Percentiles rank a stretch among this genome's conserved stretches.
These are phyloP conservation scores for Virgularia gustaviana DNA, from an alignment of 92 coral and sea anemone species.

Conservation along the genomic window DNA sequence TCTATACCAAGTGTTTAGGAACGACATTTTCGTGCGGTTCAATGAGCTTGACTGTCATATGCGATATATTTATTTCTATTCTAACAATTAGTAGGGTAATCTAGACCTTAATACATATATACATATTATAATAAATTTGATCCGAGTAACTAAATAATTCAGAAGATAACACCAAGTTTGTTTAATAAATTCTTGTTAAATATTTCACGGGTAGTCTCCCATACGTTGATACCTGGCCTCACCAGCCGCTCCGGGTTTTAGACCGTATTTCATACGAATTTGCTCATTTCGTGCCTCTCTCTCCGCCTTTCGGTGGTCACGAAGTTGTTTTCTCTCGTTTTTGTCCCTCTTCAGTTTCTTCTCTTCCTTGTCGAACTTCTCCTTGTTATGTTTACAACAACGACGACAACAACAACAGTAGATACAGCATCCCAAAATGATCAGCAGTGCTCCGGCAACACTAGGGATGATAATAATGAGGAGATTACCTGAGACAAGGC, in stretches of 20 bases:
- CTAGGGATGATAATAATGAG: conserved; percentile 77
- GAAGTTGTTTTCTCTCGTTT: conserved; percentile 73
- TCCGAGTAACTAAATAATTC: not conserved
- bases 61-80: no score
- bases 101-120: not conserved
- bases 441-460: conserved; percentile 62
- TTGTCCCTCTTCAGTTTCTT: conserved; percentile 77
- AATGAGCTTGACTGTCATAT: no score
- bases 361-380: conserved; percentile 84
- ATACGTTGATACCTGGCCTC: conserved; percentile 75
- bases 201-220: conserved; percentile 47
- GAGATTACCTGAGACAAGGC: conserved; percentile 69
- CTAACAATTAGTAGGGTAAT: no score
- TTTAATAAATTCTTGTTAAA: no score
- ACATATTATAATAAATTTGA: not conserved
- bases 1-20: no score
- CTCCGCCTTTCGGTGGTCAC: conserved; percentile 80
- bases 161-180: not conserved
- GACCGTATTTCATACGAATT: conserved; percentile 92
- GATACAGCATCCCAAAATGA: conserved; percentile 81
- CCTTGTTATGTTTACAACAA: conserved; percentile 62
- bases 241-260: conserved; percentile 63
- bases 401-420: conserved; percentile 98
- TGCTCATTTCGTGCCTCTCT: conserved; percentile 76
- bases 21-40: no score